Percentiles rank a stretch among this genome's conserved stretches.
phyloP scores from a whole-genome alignment of 2,888 invertebrate species.

The Physocephala rufipes region DNA sequence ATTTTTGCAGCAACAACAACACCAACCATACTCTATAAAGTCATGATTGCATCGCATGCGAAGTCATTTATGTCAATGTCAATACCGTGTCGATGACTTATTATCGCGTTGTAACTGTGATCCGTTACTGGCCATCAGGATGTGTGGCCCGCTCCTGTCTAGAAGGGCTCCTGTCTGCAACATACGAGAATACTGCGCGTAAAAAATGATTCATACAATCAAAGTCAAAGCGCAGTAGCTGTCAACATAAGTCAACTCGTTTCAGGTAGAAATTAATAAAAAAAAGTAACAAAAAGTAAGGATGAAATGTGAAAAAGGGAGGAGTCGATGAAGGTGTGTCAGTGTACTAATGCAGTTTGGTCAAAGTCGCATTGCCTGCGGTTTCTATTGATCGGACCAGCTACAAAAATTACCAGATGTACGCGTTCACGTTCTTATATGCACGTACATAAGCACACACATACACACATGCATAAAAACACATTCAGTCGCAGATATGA shows the following conservation, averaged over 20 bases:
- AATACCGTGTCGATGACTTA: background rate
- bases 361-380: conserved; percentile 13
- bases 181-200: conserved; percentile 1
- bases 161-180: background rate
- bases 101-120: background rate
- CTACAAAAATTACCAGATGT: background rate
- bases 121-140: too few relatives aligned
- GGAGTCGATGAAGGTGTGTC: background rate
- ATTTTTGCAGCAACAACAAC: conserved; percentile 17
- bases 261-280: conserved; percentile 26
- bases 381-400: background rate
- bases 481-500: conserved; percentile 32
- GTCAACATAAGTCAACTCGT: conserved; percentile 51
- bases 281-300: background rate
- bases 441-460: conserved; percentile 41
- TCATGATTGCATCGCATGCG: background rate
- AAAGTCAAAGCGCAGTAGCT: conserved; percentile 55
- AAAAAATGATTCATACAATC: conserved; percentile 53
- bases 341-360: conserved; percentile 9
- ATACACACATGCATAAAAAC: conserved; percentile 25
- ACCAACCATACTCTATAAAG: conserved; percentile 2
- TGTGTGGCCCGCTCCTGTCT: background rate
- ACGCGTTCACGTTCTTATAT: conserved; percentile 53
- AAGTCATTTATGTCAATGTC: background rate
- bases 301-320: background rate